Evolutionary conservation across 2,113 vertebrate genomes (phyloP), one percentile per base, ranked within the genome.

Genomic region (Pollachius pollachius): DNA sequence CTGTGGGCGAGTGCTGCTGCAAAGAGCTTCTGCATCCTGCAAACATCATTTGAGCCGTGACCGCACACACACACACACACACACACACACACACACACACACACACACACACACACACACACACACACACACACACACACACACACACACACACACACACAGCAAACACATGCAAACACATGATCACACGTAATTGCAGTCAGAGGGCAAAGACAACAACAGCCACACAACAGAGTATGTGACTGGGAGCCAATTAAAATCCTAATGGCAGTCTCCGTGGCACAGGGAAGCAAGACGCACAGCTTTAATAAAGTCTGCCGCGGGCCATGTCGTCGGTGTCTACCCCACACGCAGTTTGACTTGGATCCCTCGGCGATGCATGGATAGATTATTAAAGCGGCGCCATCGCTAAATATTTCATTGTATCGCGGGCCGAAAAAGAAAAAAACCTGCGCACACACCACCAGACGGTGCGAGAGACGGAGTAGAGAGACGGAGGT

Each of bases 211-310:
- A 79, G 74, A 80, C 74, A 80, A 12, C 41, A 15, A 21, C 13
- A 3, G 80, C 74, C 65, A 76, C 74, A 79, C 52, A 61, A 41
- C 68, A 59, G 34, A 73, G 80, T 77, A 79, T 73, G 81, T 80
- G 83, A 70, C 54, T 23, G 67, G 52, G 62, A 87, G 71, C 85
- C 89, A 89, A 89, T 90, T 88, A 89, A 87, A 90, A 85, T 79
- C 79, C 62, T 76, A 84, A 85, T 76, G 82, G 80, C 61, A 73
- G 71, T 81, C 75, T 83, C 79, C 65, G 54, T 76, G 77, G 65
- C 71, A 27, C 72, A 81, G 69, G 66, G 41, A 13, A 48, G 73
- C 66, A 77, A 67, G 68, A 68, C 34, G 62, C 52, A 75, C 71
- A 68, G 69, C 75, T 85, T 79, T 81, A 82, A 81, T 82, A 79